Evolutionary conservation across 1,140 invertebrate genomes (phyloP), one percentile per base, ranked within the genome.

Genomic region (Procambarus clarkii): DNA sequence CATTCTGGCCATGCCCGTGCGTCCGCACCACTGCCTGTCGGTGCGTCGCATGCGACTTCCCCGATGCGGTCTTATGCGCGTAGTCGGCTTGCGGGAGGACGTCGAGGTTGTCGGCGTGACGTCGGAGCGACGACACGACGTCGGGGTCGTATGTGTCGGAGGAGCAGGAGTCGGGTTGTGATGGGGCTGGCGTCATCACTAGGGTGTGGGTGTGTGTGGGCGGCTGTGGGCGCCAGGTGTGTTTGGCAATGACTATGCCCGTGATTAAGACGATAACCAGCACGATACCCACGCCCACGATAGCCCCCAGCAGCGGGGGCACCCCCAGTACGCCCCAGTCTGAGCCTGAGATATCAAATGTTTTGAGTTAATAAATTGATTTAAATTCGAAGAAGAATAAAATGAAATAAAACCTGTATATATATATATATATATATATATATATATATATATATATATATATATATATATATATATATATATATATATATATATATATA

Each of bases 61-160:
- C 18, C 2, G 82, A 50, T 1, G 74, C 54, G 24, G 24, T 7
- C 18, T 74, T 45, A 2, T 78, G 71, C 4, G 74, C n/a, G 71
- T 24, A 58, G 3, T 71, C 81, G 0, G 64, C 45, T 8, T 71
- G 50, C 0, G 89, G 89, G n/a, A 91, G 50, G 34, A 91, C 89
- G 60, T 91, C 89, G 34, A 91, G 71, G 11, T 76, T 91, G 44
- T 91, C 89, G 1, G 89, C 74, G 34, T 58, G 82, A 11, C 89
- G 82, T 11, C 76, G 71, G 0, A 91, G 83, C 2, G 89, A 85
- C 15, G 89, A 79, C 34, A 91, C 89, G 3, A 91, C 89, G 24
- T 91, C 89, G 2, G 89, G 89, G 76, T 91, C 89, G 48, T 85
- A 91, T 74, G 76, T 91, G 54, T 85, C 89, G 9, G 88, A 34